Evolutionary conservation across 2,113 vertebrate species (phyloP), one percentile per base, ranked within the genome.

Genomic region (Crotalus viridis): DNA sequence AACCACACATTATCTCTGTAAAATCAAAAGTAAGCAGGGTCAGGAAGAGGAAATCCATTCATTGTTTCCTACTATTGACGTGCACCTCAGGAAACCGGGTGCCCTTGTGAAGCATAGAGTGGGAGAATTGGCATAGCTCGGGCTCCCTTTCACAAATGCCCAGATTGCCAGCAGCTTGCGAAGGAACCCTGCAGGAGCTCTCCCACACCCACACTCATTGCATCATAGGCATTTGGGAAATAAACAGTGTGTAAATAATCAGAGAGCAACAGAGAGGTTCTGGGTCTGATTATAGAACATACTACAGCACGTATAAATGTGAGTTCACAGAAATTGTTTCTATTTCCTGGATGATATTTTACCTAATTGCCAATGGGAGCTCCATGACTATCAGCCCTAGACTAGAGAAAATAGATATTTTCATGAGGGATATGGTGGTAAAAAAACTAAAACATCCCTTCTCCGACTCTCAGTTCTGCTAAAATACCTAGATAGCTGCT

Each of bases 1-100:
- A 93, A 86, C 95, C 55, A 55, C 89, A 56, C 10, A 0, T 91
- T 94, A 96, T 96, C 96, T 95, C 91, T 94, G 85, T 94, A 90
- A 95, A 96, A 96, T 96, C 96, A 96, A 97, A 96, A 96, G 95
- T 90, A 95, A 96, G 96, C 94, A 96, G 93, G 93, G 95, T 93
- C 43, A 96, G 96, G 97, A 97, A 97, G 51, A 69, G 96, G 96
- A 97, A 97, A 97, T 94, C 90, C 88, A 96, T 97, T 97, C 96
- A 97, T 95, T 94, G 7, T 9, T 97, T 97, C 95, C 96, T 94
- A 94, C 96, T 96, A 96, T 97, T 97, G 96, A 96, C 89, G 91
- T 64, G 0, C n/a, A 0, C 0, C 94, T 96, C 93, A 0, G 3
- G 94, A 95, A 0, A 0, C 0, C 0, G 1, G 0, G 94, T 95